These are phyloP conservation scores for Agelastica alni DNA, from an alignment of 2,888 invertebrate species.

Conservation along the genomic window DNA sequence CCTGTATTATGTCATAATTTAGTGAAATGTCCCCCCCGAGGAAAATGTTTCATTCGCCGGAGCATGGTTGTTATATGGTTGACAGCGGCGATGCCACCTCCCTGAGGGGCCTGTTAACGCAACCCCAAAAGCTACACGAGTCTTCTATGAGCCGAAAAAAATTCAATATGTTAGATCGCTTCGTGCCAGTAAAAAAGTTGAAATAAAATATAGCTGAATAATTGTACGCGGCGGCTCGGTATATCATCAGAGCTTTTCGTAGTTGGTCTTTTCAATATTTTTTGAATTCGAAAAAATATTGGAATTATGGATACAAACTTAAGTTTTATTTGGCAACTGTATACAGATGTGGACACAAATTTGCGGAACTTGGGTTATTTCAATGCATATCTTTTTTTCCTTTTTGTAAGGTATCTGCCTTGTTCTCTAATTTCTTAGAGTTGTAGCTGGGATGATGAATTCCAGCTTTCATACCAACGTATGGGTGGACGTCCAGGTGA, in stretches of 20 bases:
- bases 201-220: no score
- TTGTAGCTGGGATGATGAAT: no score
- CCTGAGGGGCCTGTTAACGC: conserved; percentile 31
- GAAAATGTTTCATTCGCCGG: conserved; percentile 27
- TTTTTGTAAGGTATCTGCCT: no score
- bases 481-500: no score
- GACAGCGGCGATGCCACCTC: conserved; percentile 26
- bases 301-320: not conserved
- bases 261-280: not conserved
- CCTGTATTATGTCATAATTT: conserved; percentile 35
- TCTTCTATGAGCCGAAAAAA: conserved; percentile 8
- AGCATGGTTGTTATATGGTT: conserved; percentile 24
- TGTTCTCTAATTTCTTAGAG: no score
- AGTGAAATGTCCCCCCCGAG: conserved; percentile 32
- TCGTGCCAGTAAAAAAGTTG: not conserved
- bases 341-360: no score
- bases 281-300: not conserved
- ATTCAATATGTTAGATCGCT: not conserved
- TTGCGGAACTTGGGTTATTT: no score
- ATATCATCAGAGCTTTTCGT: no score
- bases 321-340: no score
- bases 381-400: no score
- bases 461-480: no score
- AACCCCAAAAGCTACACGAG: conserved; percentile 1
- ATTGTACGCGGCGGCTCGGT: no score